phyloP scores from a whole-genome alignment of 2,113 vertebrate genomes.

The Willisornis vidua region DNA sequence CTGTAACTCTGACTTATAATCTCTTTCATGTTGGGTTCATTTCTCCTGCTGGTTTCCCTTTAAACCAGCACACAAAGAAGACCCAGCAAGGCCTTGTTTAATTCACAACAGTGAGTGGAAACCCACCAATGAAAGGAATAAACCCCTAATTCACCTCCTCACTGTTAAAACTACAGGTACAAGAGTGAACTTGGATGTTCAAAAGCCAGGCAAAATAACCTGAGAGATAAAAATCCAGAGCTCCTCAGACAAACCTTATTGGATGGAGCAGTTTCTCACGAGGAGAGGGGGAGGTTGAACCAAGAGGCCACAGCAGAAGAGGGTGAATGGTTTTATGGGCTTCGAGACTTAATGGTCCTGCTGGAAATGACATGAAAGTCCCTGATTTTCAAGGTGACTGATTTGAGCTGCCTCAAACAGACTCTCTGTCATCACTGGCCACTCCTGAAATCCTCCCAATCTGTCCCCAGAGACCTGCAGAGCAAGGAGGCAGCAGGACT shows the following conservation, averaged over 20 bases:
- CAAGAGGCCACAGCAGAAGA: not conserved
- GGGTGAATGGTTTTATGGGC: conserved; percentile 35
- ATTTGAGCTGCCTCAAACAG: not conserved
- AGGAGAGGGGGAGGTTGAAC: not conserved
- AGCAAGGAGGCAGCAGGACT: not conserved
- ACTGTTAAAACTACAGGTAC: not conserved
- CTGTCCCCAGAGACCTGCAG: not conserved
- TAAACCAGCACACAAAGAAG: not conserved
- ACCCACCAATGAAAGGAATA: not conserved
- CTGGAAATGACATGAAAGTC: not conserved
- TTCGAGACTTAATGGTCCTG: conserved; percentile 17
- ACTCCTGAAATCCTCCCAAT: not conserved
- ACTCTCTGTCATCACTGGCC: not conserved
- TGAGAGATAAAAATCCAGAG: not conserved
- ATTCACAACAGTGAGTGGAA: not conserved
- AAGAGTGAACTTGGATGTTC: not conserved
- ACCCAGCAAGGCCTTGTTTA: not conserved
- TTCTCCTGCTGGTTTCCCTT: too few relatives aligned
- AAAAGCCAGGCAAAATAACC: not conserved
- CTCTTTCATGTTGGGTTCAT: too few relatives aligned
- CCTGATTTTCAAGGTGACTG: conserved; percentile 41
- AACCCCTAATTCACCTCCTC: not conserved
- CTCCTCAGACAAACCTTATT: not conserved
- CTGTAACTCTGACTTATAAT: too few relatives aligned
- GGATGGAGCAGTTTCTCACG: not conserved